phyloP scores from a whole-genome alignment of 2,113 vertebrate species.

The Furnarius figulus region DNA sequence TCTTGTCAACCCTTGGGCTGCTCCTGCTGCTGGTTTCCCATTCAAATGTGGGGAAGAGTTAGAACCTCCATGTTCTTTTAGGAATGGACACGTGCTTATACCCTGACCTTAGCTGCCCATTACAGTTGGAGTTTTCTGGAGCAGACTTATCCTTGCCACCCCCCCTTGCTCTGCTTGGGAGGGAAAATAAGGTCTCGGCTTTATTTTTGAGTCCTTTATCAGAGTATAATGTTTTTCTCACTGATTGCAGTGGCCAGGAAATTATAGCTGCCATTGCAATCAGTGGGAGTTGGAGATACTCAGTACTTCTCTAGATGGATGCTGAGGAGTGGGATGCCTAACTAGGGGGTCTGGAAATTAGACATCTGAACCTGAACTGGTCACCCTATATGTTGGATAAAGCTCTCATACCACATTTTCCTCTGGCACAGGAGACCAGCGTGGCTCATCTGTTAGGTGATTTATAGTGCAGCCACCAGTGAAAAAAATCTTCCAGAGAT shows the following conservation, averaged over 20 bases:
- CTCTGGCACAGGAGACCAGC: neutral
- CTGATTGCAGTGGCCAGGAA: neutral
- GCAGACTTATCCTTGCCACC: accelerated
- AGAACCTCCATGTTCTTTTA: neutral
- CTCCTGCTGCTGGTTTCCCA: neutral
- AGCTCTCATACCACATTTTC: neutral
- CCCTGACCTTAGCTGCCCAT: neutral
- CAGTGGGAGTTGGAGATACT: neutral
- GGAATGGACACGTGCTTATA: neutral
- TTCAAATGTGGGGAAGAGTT: accelerated
- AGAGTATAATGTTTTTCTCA: neutral
- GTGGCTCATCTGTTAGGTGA: neutral
- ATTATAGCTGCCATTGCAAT: neutral
- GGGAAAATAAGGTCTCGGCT: neutral
- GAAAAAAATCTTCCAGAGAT: neutral
- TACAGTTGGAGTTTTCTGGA: neutral
- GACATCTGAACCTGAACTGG: neutral
- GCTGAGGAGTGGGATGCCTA: neutral
- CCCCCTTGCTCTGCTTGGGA: neutral
- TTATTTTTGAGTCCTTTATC: neutral
- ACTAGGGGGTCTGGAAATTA: neutral
- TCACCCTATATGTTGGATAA: neutral
- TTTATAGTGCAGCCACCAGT: neutral
- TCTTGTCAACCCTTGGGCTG: neutral
- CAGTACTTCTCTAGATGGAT: neutral